Base-by-base conservation (phyloP, 2,113 vertebrate species). In the Odontesthes bonariensis region DNA sequence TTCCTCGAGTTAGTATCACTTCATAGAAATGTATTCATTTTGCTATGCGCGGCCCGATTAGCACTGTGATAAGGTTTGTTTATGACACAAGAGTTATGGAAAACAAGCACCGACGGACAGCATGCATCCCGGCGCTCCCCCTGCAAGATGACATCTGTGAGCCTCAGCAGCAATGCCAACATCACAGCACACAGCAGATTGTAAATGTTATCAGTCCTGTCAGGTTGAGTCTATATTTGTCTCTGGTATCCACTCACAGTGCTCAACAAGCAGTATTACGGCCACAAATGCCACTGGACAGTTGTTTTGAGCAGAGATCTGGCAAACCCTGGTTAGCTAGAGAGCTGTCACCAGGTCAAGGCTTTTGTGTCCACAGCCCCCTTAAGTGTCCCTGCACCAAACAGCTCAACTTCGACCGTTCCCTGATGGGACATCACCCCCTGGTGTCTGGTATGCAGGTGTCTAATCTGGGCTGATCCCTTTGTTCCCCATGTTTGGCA, bases 401-500 rank as follows among this genome's bases (percentile, higher is more conserved):
- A 51, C 62, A 62, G 74, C 73, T 63, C 8, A n/a, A 62, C 70
- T 38, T 52, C 2, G 8, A 61, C 63, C 3, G 61, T 65, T 87
- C 81, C 60, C 85, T 88, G 80, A 73, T 23, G 62, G 87, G 92
- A 91, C 85, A 87, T 79, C 81, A 85, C 91, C 93, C 91, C 92
- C 92, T 93, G 83, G 84, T 93, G 93, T 89, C 80, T 91, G 89
- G 88, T 89, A 92, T 92, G 86, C 86, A 91, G 86, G 89, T 91
- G 78, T 88, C 76, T 89, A 89, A 89, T 91, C 86, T 89, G 69
- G 65, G 62, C 66, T 91, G 90, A 89, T 91, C 89, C 88, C 63
- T 92, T 93, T 93, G 91, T 93, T 92, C 90, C 82, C 87, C 84
- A 68, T 91, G 90, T 87, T 92, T 92, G 91, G 91, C 86, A 85